Evolutionary conservation across 2,797 vertebrate species (phyloP).

Genomic region (Hemitrygon akajei): DNA sequence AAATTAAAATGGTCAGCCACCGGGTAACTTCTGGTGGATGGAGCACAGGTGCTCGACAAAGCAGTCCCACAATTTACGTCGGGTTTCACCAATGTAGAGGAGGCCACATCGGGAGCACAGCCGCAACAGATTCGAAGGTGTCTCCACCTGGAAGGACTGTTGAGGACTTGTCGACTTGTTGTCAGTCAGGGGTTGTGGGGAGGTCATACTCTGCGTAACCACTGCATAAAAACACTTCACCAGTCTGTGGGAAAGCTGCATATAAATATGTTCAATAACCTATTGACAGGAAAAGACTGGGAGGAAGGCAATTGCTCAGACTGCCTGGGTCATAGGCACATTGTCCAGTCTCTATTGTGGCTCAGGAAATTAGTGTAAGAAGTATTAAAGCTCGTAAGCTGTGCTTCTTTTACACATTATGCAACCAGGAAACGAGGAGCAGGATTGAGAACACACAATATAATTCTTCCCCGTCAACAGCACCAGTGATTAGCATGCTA

Average conservation of each 20-base stretch:
- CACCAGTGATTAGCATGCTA: conserved; percentile 14
- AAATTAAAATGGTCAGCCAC: no score
- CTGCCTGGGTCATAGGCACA: conserved; percentile 1
- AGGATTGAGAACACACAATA: background rate
- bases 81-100: no score
- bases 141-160: no score
- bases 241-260: background rate
- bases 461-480: background rate
- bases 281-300: conserved; percentile 12
- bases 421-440: conserved; percentile 25
- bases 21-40: no score
- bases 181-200: no score
- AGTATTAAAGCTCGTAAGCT: conserved; percentile 5
- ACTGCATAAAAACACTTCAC: background rate
- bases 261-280: background rate
- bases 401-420: background rate
- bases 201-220: no score
- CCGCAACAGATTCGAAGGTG: no score
- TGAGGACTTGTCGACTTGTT: no score
- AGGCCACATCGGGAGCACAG: no score
- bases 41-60: no score
- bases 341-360: conserved; percentile 14
- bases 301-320: conserved; percentile 8
- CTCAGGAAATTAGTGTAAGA: conserved; percentile 31
- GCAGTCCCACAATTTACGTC: no score